Evolutionary conservation across 2,113 vertebrate species (phyloP), one percentile per base, ranked within the genome.

Genomic region (Malurus alboscapulatus): DNA sequence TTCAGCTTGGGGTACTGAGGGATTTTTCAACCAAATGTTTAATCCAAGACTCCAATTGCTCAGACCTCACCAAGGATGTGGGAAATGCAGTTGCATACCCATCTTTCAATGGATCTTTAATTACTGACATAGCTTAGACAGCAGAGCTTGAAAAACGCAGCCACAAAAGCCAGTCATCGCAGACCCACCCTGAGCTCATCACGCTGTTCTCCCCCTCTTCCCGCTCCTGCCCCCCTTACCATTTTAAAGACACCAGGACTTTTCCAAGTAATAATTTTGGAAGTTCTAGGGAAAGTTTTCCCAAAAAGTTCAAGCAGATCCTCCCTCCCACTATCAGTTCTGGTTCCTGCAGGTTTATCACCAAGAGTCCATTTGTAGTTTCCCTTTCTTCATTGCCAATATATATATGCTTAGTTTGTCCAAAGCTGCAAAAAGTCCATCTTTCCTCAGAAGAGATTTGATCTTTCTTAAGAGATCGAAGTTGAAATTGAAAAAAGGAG

Each of bases 391-490:
- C 75, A n/a, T 38, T 91, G 84, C 38, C 91, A 90, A 75, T 20
- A 22, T 12, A 32, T 24, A 32, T 24, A 20, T 2, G 20, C 48
- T 32, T 30, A 48, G 7, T 21, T 75, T 84, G 80, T 76, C 38
- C 29, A 38, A 53, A 88, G 68, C 27, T 76, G 36, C n/a, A 67
- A 65, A 90, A 95, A 58, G 26, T 3, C 14, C 24, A 36, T 57
- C 22, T 88, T 69, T 71, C n/a, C 71, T 91, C 26, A 79, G 45
- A 88, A 38, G 63, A 92, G 47, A 86, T 92, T 94, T 90, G 24
- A 87, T 61, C 91, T 88, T 97, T 84, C 72, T 92, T 92, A 87
- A 10, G 14, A 95, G 91, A 84, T 9, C 50, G 30, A 95, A 88
- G 73, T 81, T 80, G 85, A 68, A 82, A 96, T 76, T 36, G 51